Base-by-base conservation (phyloP, 1,140 invertebrate species). In the Dendroctonus valens region DNA sequence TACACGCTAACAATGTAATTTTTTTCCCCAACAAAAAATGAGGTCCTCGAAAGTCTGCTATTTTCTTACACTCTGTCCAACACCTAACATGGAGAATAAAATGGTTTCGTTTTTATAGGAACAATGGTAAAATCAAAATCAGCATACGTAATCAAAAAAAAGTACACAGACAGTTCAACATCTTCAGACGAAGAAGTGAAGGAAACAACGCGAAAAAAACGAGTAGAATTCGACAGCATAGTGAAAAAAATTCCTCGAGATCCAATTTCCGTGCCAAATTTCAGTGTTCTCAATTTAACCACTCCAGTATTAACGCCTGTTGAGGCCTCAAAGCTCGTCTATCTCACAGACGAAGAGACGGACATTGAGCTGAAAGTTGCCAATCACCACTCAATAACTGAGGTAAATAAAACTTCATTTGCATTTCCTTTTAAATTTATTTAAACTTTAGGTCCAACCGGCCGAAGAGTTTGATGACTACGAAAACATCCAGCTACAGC, bases 261-360 rank as follows among this genome's bases (percentile, higher is more conserved):
- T 71, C 88, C 88, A 1, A 84, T 89, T 49, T 91, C 89, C 3
- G 89, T 91, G 68, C 89, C 90, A 70, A 90, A 91, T 78, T 90
- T 90, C 72, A 84, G 85, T 11, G 81, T 85, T 55, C 79, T 87
- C 61, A 83, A 83, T 0, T 77, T 86, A 11, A 84, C 85, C n/a
- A 86, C 86, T 0, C 85, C 86, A 9, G 84, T 86, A 7, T 77
- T 90, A 42, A 88, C 88, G 0, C 87, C 88, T 2, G 82, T 88
- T 5, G 87, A 89, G 75, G 86, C 87, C 0, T 82, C 88, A 0
- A 83, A 86, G 69, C 79, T 90, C 1, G 89, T 90, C 2, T 90
- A 88, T 72, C 80, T 90, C 9, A 86, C 86, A 0, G 86, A 88
- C 51, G 87, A 89, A 59, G 86, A 88, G 65, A 54, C 65, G 15